Evolutionary conservation across 2,113 vertebrate genomes (phyloP).

Genomic region (Camelus dromedarius): DNA sequence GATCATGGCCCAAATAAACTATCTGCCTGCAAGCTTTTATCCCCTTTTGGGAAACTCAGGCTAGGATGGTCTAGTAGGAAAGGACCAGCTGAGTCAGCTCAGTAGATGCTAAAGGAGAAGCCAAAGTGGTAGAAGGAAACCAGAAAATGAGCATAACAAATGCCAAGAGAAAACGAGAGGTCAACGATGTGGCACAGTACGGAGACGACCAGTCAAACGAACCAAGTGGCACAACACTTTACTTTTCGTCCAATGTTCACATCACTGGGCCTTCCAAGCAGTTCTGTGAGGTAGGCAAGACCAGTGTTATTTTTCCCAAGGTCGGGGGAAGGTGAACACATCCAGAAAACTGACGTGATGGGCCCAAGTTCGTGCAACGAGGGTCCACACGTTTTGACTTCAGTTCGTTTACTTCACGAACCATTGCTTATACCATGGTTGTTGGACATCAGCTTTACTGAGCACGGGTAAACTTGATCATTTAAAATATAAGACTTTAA

Average conservation of each 20-base stretch:
- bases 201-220: neutral
- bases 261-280: neutral
- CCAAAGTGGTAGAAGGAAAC: neutral
- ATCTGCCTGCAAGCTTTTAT: neutral
- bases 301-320: slow-evolving; percentile 30
- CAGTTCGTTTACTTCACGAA: neutral
- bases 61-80: neutral
- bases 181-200: neutral
- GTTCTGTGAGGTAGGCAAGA: neutral
- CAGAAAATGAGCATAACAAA: neutral
- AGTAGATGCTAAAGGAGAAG: neutral
- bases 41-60: neutral
- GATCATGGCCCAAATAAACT: neutral
- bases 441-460: neutral
- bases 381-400: neutral
- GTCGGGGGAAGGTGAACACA: neutral
- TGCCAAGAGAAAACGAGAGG: neutral
- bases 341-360: neutral
- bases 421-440: neutral
- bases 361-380: neutral
- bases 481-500: slow-evolving; percentile 21
- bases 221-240: neutral
- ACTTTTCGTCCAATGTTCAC: neutral
- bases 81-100: neutral
- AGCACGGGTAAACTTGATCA: neutral